Conservation (phyloP, 2,113 vertebrate species). For the Okapia johnstoni region DNA sequence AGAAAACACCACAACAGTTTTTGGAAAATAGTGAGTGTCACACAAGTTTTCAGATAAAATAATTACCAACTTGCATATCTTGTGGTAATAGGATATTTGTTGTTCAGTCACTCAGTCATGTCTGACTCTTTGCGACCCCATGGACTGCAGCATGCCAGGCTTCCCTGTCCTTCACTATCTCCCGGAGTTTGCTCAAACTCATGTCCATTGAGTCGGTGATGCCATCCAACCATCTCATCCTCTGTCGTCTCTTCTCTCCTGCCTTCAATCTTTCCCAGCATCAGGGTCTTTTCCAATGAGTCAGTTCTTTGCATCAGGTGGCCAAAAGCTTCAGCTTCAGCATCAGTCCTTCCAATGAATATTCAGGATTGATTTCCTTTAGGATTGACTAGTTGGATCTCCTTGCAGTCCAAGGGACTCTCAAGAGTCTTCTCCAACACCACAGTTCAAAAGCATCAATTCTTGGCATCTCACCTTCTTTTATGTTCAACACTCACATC, state of each 20-base stretch:
- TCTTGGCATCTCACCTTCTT: too few species aligned
- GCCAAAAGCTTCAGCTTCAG: background rate
- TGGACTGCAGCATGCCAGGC: background rate
- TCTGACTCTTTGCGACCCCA: background rate
- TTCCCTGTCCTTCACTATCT: background rate
- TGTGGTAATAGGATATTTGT: background rate
- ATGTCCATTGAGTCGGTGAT: background rate
- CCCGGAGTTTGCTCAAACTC: background rate
- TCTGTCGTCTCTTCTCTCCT: background rate
- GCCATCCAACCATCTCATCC: background rate
- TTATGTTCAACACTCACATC: background rate
- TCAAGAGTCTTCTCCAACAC: background rate
- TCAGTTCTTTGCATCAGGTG: background rate
- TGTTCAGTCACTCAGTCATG: background rate
- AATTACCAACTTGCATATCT: background rate
- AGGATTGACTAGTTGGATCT: background rate
- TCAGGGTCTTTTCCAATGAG: rapidly evolving
- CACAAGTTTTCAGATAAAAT: background rate
- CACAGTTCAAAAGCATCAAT: background rate
- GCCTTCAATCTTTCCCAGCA: background rate
- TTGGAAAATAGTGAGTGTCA: background rate
- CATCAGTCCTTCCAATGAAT: background rate
- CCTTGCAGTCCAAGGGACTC: background rate
- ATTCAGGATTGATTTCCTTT: background rate
- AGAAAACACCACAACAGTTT: background rate